Percentiles rank a stretch among this genome's conserved stretches.
phyloP scores from a whole-genome alignment of 1,140 invertebrate genomes.

The Pachypeltis micranthus region DNA sequence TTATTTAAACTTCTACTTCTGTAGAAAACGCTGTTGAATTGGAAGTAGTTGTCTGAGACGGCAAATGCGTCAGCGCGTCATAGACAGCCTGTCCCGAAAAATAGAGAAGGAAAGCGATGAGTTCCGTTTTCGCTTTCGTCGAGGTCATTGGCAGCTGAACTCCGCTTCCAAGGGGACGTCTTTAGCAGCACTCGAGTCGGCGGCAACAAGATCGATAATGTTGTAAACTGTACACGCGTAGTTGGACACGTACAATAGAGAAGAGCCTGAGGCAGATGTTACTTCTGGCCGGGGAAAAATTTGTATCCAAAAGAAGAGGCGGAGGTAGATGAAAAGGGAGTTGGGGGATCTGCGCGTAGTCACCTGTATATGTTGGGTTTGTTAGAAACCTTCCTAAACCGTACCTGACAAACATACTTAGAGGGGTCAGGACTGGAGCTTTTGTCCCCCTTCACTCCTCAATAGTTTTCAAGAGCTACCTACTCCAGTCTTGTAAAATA shows the following conservation, averaged over 20 bases:
- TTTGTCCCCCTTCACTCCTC: background rate
- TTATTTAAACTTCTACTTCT: no score
- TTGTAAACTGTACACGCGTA: conserved; percentile 6
- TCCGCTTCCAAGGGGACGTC: background rate
- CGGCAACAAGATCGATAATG: conserved; percentile 8
- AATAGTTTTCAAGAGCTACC: conserved; percentile 7
- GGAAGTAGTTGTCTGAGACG: no score
- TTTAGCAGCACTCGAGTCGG: conserved; percentile 3
- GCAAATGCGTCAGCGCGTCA: no score
- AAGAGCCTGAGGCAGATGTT: background rate
- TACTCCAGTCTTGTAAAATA: conserved; percentile 6
- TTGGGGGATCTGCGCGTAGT: background rate
- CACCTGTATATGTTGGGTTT: conserved; percentile 9
- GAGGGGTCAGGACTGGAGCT: background rate
- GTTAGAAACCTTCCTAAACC: background rate
- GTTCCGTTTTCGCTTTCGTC: no score
- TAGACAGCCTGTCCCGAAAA: no score
- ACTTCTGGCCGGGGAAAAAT: conserved; percentile 3
- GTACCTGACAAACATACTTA: conserved; percentile 7
- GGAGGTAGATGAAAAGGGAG: conserved; percentile 2
- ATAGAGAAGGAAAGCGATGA: no score
- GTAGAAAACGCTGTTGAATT: no score
- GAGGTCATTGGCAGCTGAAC: background rate
- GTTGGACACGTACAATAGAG: background rate
- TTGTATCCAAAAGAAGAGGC: conserved; percentile 3